Base-by-base conservation (phyloP, 2,113 vertebrate genomes). In the Lampris megalopsis region DNA sequence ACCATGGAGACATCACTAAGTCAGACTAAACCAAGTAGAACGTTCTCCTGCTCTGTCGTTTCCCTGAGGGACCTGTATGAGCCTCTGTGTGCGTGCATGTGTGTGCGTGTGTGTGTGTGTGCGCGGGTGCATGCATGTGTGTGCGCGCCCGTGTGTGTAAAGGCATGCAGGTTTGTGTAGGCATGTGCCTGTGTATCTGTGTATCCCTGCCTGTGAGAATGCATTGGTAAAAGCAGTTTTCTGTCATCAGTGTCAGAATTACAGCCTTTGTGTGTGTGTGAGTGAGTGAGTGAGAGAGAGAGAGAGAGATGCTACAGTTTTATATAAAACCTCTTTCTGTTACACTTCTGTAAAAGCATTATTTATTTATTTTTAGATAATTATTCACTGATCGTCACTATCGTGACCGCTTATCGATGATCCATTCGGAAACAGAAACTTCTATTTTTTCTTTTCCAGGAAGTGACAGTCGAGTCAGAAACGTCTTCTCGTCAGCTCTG, bases 1-100 rank as follows among this genome's bases (percentile, higher is more conserved):
- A 76, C 93, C 89, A 94, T 94, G 92, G 93, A 91, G 87, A 94
- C 86, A 68, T 88, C 84, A 60, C 65, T 77, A 83, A 88, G 81
- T 83, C 72, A 82, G 88, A 82, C 77, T 82, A 82, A 82, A 83
- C 71, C 70, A 69, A 75, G 65, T 71, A 71, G 69, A 86, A 70
- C 36, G 54, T 68, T 83, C 43, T 61, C 72, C 64, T 70, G 73
- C 49, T 36, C 82, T 73, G 74, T 83, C 56, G 56, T 73, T 70
- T 79, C 68, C 66, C 66, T 6, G 3, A 72, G 70, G 73, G 71
- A 80, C 71, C 63, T 73, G 71, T 62, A 77, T 73, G 64, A 83
- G 63, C 53, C 58, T 0, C 1, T 60, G 42, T 70, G 56, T 70
- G 47, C 11, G 69, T 54, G 59, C 4, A 38, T 45, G 5, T 41